These are phyloP conservation scores for Cheilosia grossa DNA, from an alignment of 2,888 invertebrate genomes.

Conservation along the genomic window DNA sequence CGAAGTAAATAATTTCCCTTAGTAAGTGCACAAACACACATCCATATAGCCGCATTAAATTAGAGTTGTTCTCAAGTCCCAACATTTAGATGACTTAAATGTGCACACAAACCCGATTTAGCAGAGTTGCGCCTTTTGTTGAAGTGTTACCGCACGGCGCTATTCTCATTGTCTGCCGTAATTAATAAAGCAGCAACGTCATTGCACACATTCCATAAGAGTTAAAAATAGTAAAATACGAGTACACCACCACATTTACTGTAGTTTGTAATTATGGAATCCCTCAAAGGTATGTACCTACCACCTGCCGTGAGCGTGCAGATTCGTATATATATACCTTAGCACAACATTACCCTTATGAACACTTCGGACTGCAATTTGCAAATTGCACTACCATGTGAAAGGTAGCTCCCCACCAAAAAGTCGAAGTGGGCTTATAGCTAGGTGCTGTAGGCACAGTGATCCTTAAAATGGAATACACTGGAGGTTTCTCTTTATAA, in stretches of 20 bases:
- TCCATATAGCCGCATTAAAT: background rate
- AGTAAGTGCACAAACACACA: background rate
- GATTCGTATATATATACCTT: background rate
- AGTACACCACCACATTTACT: background rate
- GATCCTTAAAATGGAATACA: background rate
- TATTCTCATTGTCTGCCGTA: conserved; percentile 1
- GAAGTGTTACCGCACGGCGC: background rate
- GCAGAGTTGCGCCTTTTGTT: background rate
- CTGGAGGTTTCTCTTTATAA: background rate
- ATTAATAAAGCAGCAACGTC: background rate
- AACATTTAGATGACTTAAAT: background rate
- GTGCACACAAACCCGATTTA: background rate
- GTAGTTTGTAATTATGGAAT: conserved; percentile 16
- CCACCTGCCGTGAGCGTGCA: background rate
- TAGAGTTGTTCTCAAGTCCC: background rate
- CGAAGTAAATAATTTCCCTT: background rate
- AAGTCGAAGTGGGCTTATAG: background rate
- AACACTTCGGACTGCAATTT: conserved; percentile 24
- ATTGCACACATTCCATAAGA: background rate
- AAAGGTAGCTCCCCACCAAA: background rate
- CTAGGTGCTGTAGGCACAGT: background rate
- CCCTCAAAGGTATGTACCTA: background rate
- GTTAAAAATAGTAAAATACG: background rate
- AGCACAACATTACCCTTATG: background rate
- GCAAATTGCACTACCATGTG: conserved; percentile 5